These are phyloP conservation scores for Xylota sylvarum DNA, from an alignment of 2,888 invertebrate genomes.

Conservation along the genomic window DNA sequence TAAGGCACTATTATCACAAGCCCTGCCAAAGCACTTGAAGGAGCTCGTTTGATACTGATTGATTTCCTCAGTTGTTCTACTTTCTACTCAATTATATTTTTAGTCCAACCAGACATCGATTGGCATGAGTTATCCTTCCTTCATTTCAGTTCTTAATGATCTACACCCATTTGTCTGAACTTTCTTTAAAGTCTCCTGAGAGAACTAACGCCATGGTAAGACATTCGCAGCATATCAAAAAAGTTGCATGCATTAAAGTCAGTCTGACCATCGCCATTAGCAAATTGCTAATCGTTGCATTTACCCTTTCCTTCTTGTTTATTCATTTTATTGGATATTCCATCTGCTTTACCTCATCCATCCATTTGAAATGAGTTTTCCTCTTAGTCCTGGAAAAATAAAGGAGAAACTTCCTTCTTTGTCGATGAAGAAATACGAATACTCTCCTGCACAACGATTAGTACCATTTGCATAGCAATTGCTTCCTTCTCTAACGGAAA, in stretches of 20 bases:
- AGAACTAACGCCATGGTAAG: not conserved
- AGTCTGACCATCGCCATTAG: not conserved
- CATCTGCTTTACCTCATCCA: no score
- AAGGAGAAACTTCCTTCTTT: slow-evolving; percentile 38
- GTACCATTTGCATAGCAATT: slow-evolving; percentile 47
- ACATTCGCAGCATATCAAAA: not conserved
- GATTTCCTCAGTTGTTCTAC: no score
- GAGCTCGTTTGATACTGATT: no score
- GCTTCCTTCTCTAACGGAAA: slow-evolving; percentile 39
- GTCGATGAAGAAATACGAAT: not conserved
- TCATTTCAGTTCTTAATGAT: no score
- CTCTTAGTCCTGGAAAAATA: not conserved
- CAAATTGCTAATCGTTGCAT: not conserved
- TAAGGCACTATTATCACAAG: no score
- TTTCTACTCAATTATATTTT: no score
- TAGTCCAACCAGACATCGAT: no score
- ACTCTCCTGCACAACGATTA: slow-evolving; percentile 34
- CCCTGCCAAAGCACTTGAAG: no score
- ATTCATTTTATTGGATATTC: slow-evolving; percentile 19
- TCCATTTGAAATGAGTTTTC: slow-evolving; percentile 16
- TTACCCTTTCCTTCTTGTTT: not conserved
- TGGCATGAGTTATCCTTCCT: no score
- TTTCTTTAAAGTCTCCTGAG: not conserved
- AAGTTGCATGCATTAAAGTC: not conserved
- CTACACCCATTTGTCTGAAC: no score